Percentiles rank a stretch among this genome's conserved stretches.
Conservation (phyloP, 30 jellyfish, hydroid and myxozoan genomes). For the Rhopilema esculentum region DNA sequence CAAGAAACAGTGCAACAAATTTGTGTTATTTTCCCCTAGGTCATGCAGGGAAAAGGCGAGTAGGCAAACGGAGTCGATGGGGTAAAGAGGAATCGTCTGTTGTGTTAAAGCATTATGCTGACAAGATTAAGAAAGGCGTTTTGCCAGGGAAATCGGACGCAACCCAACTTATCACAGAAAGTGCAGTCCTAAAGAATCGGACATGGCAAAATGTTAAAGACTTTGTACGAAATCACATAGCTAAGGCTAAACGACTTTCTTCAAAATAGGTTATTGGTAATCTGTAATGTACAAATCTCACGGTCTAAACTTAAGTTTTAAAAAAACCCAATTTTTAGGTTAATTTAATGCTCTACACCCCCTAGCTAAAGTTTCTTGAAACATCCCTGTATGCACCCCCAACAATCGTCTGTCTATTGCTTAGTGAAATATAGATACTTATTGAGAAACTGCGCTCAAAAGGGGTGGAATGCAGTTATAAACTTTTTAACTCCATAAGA, state of each 20-base stretch:
- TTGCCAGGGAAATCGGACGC: slow-evolving; percentile 17
- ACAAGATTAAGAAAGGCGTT: background rate
- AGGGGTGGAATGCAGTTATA: too few species aligned
- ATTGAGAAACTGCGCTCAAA: too few species aligned
- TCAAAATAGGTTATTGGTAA: background rate
- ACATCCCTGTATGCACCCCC: too few species aligned
- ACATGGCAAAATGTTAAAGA: slow-evolving; percentile 41
- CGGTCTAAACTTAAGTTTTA: background rate
- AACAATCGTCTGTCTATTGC: too few species aligned
- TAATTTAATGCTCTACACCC: too few species aligned
- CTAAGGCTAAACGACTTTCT: background rate
- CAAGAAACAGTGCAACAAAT: background rate
- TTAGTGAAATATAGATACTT: too few species aligned
- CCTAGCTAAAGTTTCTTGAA: too few species aligned
- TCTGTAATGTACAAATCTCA: background rate
- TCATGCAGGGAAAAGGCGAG: background rate
- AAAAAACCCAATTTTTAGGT: background rate
- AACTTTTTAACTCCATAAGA: too few species aligned
- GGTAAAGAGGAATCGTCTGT: slow-evolving; percentile 2
- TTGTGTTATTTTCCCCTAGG: background rate
- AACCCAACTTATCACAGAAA: background rate
- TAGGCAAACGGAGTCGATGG: slow-evolving; percentile 7
- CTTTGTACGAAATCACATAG: slow-evolving; percentile 47
- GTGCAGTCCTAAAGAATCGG: slow-evolving; percentile 23
- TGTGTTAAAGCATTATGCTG: background rate